Evolutionary conservation across 2,888 invertebrate genomes (phyloP).

Genomic region (Pseudanteris insignis): DNA sequence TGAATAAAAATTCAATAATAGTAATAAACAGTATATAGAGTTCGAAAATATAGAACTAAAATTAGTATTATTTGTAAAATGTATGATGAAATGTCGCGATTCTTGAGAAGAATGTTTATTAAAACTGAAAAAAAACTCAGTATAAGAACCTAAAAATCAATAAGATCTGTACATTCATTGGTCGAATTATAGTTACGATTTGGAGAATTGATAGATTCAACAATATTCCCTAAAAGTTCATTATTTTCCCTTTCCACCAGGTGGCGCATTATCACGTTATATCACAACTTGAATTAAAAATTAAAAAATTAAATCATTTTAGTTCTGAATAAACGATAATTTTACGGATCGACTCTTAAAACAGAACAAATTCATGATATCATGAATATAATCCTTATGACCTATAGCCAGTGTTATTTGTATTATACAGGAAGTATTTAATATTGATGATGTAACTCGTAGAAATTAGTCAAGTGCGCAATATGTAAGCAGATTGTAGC

Average conservation of each 20-base stretch:
- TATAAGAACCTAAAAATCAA: not conserved
- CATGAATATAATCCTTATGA: not conserved
- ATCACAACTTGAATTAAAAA: conserved; percentile 21
- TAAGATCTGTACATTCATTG: not conserved
- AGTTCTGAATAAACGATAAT: conserved; percentile 1
- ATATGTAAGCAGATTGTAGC: no score
- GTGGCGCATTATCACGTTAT: conserved; percentile 28
- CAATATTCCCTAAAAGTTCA: conserved; percentile 32
- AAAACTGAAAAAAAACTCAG: conserved; percentile 2
- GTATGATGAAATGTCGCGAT: no score
- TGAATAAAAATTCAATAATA: no score
- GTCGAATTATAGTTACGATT: conserved; percentile 1
- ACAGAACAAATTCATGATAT: conserved; percentile 10
- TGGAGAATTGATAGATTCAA: conserved; percentile 25
- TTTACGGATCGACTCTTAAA: conserved; percentile 10
- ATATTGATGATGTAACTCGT: no score
- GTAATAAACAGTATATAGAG: no score
- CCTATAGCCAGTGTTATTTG: no score
- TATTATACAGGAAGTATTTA: no score
- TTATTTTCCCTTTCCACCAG: conserved; percentile 33
- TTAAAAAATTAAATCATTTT: conserved; percentile 7
- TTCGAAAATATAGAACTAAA: no score
- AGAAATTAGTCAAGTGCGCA: no score
- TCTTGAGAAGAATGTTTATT: conserved; percentile 1
- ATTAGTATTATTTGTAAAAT: no score